phyloP scores from a whole-genome alignment of 2,888 invertebrate species.

The Drosophila anomelani region DNA sequence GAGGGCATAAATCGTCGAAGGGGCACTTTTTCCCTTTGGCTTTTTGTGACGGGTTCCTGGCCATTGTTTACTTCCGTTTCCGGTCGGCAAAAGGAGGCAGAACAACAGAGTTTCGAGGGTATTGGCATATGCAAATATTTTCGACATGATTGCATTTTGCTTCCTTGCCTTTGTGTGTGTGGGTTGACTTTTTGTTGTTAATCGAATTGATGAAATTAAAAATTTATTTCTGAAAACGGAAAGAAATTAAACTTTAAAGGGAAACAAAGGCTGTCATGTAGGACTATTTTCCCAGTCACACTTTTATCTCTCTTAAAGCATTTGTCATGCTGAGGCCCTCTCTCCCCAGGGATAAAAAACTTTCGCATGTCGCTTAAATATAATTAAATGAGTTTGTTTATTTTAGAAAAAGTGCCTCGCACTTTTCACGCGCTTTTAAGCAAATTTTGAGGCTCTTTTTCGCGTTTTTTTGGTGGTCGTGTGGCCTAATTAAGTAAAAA shows the following conservation, averaged over 20 bases:
- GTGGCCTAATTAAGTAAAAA: slow-evolving; percentile 74
- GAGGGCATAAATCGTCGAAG: background rate
- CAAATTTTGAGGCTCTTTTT: slow-evolving; percentile 40
- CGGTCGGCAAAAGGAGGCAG: slow-evolving; percentile 41
- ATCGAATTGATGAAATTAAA: slow-evolving; percentile 48
- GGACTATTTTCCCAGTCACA: background rate
- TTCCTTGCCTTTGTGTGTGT: slow-evolving; percentile 37
- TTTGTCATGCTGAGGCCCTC: background rate
- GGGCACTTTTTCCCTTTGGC: slow-evolving; percentile 13
- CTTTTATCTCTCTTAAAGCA: slow-evolving; percentile 6
- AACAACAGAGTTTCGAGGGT: slow-evolving; percentile 9
- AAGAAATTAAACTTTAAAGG: slow-evolving; percentile 18
- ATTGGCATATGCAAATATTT: slow-evolving; percentile 55
- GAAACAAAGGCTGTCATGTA: slow-evolving; percentile 1
- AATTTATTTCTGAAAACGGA: slow-evolving; percentile 12
- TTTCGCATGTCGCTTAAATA: slow-evolving; percentile 44
- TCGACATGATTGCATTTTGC: slow-evolving; percentile 71
- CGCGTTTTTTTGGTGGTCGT: slow-evolving; percentile 25
- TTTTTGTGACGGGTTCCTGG: slow-evolving; percentile 43
- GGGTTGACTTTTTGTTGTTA: slow-evolving; percentile 22
- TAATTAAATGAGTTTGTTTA: slow-evolving; percentile 75
- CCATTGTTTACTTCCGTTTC: slow-evolving; percentile 78
- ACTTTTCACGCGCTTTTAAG: slow-evolving; percentile 69
- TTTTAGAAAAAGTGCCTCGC: slow-evolving; percentile 69
- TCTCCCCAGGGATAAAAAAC: background rate